Percentiles rank a stretch among this genome's conserved stretches.
Evolutionary conservation across 2,888 invertebrate species (phyloP).

Genomic region (Orthosia cruda): DNA sequence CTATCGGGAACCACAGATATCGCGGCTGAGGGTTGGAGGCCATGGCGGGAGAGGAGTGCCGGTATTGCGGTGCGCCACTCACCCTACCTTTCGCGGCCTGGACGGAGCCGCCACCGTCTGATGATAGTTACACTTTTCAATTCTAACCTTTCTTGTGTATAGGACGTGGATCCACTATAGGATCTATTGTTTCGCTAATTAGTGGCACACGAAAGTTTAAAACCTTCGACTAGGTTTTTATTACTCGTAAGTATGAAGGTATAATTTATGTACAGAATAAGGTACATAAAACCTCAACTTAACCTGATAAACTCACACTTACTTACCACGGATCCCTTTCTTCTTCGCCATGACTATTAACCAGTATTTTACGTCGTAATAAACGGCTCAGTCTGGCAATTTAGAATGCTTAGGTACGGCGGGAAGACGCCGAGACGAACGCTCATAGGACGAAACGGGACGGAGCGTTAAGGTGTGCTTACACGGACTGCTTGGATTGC

Average conservation of each 20-base stretch:
- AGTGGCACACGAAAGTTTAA: too few relatives aligned
- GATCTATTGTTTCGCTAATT: too few relatives aligned
- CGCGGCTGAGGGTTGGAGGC: too few relatives aligned
- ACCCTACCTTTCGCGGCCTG: too few relatives aligned
- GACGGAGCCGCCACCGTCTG: too few relatives aligned
- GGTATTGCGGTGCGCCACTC: too few relatives aligned
- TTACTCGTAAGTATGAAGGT: not conserved
- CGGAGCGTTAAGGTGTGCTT: constrained; percentile 37
- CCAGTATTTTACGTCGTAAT: constrained; percentile 58
- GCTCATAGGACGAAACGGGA: constrained; percentile 38
- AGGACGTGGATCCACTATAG: too few relatives aligned
- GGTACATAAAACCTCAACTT: constrained; percentile 3
- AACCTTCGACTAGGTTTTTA: not conserved
- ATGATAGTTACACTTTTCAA: too few relatives aligned
- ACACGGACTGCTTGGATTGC: constrained; percentile 1
- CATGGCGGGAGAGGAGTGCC: too few relatives aligned
- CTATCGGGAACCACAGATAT: too few relatives aligned
- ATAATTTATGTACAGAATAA: not conserved
- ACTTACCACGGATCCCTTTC: constrained; percentile 22
- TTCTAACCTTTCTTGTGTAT: too few relatives aligned
- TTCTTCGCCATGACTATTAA: constrained; percentile 48
- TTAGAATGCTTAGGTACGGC: constrained; percentile 62
- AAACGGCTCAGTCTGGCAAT: constrained; percentile 53
- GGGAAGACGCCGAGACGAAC: constrained; percentile 43
- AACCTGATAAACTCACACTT: constrained; percentile 32